These are phyloP conservation scores for Tortricodes alternella DNA, from an alignment of 2,888 invertebrate genomes.

Conservation along the genomic window DNA sequence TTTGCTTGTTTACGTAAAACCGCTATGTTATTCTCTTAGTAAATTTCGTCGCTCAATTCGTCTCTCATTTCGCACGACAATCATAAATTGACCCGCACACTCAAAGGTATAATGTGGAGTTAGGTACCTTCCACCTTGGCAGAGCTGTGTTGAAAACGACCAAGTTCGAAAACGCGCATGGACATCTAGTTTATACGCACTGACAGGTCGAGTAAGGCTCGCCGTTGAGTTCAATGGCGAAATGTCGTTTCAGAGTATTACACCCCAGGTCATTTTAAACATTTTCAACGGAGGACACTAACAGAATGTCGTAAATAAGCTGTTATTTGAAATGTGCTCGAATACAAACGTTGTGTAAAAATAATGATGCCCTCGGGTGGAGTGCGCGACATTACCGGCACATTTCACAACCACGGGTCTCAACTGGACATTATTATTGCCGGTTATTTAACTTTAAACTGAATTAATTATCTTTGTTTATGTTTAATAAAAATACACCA, in stretches of 20 bases:
- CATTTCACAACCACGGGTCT: constrained; percentile 44
- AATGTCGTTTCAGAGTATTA: too few relatives aligned
- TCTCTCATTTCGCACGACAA: too few relatives aligned
- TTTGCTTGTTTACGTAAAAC: neutral
- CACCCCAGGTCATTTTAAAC: constrained; percentile 6
- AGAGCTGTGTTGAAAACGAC: too few relatives aligned
- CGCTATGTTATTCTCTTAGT: too few relatives aligned
- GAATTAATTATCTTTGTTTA: constrained; percentile 6
- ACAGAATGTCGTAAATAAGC: constrained; percentile 61
- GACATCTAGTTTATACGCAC: too few relatives aligned
- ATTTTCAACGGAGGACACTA: constrained; percentile 11
- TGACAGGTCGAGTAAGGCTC: too few relatives aligned
- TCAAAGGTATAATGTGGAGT: too few relatives aligned
- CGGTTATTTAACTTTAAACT: neutral
- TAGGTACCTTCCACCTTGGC: too few relatives aligned
- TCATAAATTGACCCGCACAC: too few relatives aligned
- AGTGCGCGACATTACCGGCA: constrained; percentile 50
- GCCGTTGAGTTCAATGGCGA: too few relatives aligned
- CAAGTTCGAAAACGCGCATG: too few relatives aligned
- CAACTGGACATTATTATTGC: neutral
- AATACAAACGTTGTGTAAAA: constrained; percentile 56
- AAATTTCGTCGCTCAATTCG: too few relatives aligned
- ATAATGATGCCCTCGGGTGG: constrained; percentile 62
- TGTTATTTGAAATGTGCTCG: constrained; percentile 65
- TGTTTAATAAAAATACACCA: neutral